Evolutionary conservation across 1,140 invertebrate species (phyloP).

Genomic region (Heliothis subflexa): DNA sequence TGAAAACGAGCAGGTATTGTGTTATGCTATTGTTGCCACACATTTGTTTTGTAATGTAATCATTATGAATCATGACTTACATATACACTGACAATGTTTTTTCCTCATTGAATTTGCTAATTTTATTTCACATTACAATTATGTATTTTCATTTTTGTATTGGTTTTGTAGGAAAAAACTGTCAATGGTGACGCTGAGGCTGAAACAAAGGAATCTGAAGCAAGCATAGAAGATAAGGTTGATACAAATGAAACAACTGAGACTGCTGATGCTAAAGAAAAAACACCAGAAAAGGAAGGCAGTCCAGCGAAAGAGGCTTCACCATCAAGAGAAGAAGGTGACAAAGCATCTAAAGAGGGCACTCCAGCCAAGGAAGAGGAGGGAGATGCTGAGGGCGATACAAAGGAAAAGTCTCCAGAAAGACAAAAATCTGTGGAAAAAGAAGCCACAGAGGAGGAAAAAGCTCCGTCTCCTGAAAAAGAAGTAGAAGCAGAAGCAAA

Average conservation of each 20-base stretch:
- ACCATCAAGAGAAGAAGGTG: slow-evolving; percentile 52
- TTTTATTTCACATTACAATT: neutral
- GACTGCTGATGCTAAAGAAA: slow-evolving; percentile 35
- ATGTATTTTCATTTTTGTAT: neutral
- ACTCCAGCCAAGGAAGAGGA: slow-evolving; percentile 56
- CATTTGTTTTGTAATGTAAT: neutral
- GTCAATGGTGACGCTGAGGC: slow-evolving; percentile 71
- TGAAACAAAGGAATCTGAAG: slow-evolving; percentile 56
- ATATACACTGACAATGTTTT: neutral
- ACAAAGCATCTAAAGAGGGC: slow-evolving; percentile 53
- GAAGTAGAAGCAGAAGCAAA: slow-evolving; percentile 57
- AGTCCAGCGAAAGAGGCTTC: slow-evolving; percentile 52
- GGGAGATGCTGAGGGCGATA: slow-evolving; percentile 25
- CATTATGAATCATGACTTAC: neutral
- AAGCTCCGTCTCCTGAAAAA: slow-evolving; percentile 56
- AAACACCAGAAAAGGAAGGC: slow-evolving; percentile 45
- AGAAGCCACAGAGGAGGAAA: slow-evolving; percentile 54
- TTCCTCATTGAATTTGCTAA: neutral
- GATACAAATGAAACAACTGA: slow-evolving; percentile 52
- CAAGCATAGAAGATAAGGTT: slow-evolving; percentile 41
- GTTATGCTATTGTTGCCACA: neutral
- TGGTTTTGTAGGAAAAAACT: slow-evolving; percentile 62
- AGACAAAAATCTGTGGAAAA: slow-evolving; percentile 70
- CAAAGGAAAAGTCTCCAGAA: slow-evolving; percentile 59
- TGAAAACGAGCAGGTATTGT: slow-evolving; percentile 63